Base-by-base conservation (phyloP, 2,888 invertebrate species). In the Mactromeris polynyma region DNA sequence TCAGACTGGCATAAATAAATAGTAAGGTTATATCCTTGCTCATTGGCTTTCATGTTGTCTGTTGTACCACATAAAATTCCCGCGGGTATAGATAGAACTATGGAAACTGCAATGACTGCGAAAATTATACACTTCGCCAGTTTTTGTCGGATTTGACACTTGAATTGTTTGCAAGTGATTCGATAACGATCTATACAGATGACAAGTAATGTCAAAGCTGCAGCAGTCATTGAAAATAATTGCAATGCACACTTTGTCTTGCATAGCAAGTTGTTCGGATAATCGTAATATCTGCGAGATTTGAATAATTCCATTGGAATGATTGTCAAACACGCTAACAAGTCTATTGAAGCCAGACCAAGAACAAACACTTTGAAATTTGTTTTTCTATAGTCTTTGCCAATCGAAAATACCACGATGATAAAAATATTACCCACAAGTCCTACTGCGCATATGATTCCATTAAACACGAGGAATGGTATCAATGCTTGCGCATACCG, bases 161-260 rank as follows among this genome's bases (percentile, higher is more conserved):
- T 83, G 21, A 90, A 80, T 19, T 88, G 88, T 33, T 88, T 86
- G 33, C 88, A 90, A 4, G 88, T 88, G n/a, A 84, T 81, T 36
- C 90, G 51, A 73, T 82, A 90, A 0, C 90, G 79, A 46, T 90
- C 90, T 21, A 88, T 84, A 58, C 81, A 81, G 31, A 90, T 90
- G 14, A 90, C 83, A 21, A 90, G 69, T 21, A 88, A 64, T 36
- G 42, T 83, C n/a, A 88, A 82, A 1, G 90, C 86, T 17, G 88
- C 84, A 11, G 86, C 81, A 17, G 86, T 85, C 42, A 69, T 69
- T n/a, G 58, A 58, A 42, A 90, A 87, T 11, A 89, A 51, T 19
- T 85, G 88, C n/a, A 89, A 87, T 46, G 89, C 88, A 40, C 90
- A 90, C 51, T 90, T 90, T 26, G 85, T 38, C 64, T 90, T 90